These are phyloP conservation scores for Tigriopus californicus DNA, from an alignment of 2,888 invertebrate species.

Conservation along the genomic window DNA sequence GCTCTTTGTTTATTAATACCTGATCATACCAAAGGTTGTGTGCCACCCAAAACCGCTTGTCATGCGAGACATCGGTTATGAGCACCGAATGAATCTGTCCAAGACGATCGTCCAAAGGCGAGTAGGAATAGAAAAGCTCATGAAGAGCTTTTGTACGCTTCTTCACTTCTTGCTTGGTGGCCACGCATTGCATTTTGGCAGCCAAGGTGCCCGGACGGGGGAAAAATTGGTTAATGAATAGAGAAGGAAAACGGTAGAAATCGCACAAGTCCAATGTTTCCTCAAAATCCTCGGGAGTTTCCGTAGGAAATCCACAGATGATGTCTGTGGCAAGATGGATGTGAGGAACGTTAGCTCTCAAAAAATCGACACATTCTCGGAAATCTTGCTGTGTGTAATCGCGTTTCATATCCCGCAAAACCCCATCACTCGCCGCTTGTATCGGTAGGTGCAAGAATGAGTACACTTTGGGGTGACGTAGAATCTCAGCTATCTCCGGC, in stretches of 20 bases:
- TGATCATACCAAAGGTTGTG: conserved; percentile 93
- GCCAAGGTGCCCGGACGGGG: conserved; percentile 92
- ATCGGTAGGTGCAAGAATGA: conserved; percentile 93
- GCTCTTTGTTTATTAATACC: conserved; percentile 25
- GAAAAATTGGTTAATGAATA: conserved; percentile 97
- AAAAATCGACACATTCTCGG: conserved; percentile 62
- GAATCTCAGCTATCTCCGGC: conserved; percentile 65
- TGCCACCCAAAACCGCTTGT: conserved; percentile 70
- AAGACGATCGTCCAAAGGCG: conserved; percentile 50
- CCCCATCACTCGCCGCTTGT: conserved; percentile 88
- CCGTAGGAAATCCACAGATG: conserved; percentile 95
- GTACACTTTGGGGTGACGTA: conserved; percentile 74
- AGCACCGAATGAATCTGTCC: conserved; percentile 54
- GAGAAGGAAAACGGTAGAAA: conserved; percentile 70
- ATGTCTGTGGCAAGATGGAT: conserved; percentile 92
- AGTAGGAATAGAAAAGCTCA: conserved; percentile 67
- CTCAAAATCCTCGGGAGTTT: conserved; percentile 71
- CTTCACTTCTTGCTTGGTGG: conserved; percentile 51
- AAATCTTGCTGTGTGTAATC: conserved; percentile 82
- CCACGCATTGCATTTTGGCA: conserved; percentile 64
- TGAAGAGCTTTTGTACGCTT: conserved; percentile 68
- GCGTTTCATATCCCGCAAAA: conserved; percentile 83
- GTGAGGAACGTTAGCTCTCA: conserved; percentile 62
- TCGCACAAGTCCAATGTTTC: conserved; percentile 63
- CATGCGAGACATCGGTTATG: conserved; percentile 82